Evolutionary conservation across 2,113 vertebrate genomes (phyloP), one percentile per base, ranked within the genome.

Genomic region (Orycteropus afer): DNA sequence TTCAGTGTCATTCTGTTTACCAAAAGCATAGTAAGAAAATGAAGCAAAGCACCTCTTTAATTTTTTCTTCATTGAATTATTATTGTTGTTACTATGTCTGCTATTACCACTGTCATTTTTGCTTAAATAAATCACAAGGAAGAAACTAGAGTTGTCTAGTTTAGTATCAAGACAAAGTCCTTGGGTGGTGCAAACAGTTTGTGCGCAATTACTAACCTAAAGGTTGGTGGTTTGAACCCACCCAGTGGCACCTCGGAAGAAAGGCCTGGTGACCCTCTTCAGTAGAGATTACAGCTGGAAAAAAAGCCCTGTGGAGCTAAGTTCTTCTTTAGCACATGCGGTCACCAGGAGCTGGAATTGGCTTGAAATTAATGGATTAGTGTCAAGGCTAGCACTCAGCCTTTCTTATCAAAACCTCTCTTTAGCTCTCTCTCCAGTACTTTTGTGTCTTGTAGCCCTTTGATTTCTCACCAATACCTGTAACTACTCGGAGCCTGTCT

Each of bases 1-100:
- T 57, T 40, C 61, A 79, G 61, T 65, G 45, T 51, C 59, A 53
- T 65, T 93, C 55, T 85, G 20, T 86, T 96, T 89, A 83, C 76
- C 40, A 45, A 84, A 81, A 89, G 42, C 27, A 84, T 88, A 51
- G 32, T 18, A 82, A 86, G 42, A 40, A 71, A 55, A 80, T 83
- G 59, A 96, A 90, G 40, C 45, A 45, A 92, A 90, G 71, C 47
- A 59, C 47, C 7, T 1, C 45, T 86, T 90, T 20, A 3, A 22
- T 20, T 59, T 51, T 79, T 49, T 61, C 45, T 57, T 15, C 53
- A 63, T 27, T 49, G 51, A 88, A 53, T 61, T 83, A 20, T 27
- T 49, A 55, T 27, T 88, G 40, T 40, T 73, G 51, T 65, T 49
- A 27, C 61, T 53, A 65, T 94, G 91, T 69, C 45, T 88, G 23